Base-by-base conservation (phyloP, 2,888 invertebrate species). In the Pammene aurita region DNA sequence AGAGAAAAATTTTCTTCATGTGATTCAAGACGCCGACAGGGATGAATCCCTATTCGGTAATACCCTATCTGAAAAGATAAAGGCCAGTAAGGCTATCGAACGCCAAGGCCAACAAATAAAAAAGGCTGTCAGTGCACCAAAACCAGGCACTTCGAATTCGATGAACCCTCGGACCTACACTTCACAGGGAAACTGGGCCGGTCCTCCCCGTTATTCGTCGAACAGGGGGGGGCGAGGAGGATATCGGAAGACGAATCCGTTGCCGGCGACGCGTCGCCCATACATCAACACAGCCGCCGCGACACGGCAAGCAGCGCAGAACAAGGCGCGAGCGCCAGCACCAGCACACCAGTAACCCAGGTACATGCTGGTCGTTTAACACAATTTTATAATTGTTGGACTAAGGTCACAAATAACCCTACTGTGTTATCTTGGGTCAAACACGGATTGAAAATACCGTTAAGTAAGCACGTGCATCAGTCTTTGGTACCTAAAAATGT, bases 41-140 rank as follows among this genome's bases (percentile, higher is more conserved):
- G 72, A 72, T 26, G 69, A 72, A 0, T 60, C 72, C 1, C 14
- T 72, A 10, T 72, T 69, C 35, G 72, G 72, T 1, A 64, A 42
- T n/a, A n/a, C 35, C 0, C 26, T 66, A 16, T 58, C 64, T 0
- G 69, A 69, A 9, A 69, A 72, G 56, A 72, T 72, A 4, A 72
- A 69, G 13, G 68, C 71, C 11, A 48, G 61, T 11, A 70, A 70
- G 16, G 63, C 70, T 26, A 70, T 58, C 34, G 13, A 13, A 35
- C 41, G 26, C 2, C 57, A 44, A n/a, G 57, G 42, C 11, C 42
- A 13, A 16, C 41, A 57, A 26, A 42, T 42, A 18, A 57, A 42
- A 42, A 44, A 57, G 13, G 13, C 26, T 26, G 26, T 26, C 26
- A 26, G 26, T 26, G 5, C 13, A 13, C 7, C 41, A 11, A 9